Evolutionary conservation across 2,888 invertebrate species (phyloP).

Genomic region (Watsonalla cultraria): DNA sequence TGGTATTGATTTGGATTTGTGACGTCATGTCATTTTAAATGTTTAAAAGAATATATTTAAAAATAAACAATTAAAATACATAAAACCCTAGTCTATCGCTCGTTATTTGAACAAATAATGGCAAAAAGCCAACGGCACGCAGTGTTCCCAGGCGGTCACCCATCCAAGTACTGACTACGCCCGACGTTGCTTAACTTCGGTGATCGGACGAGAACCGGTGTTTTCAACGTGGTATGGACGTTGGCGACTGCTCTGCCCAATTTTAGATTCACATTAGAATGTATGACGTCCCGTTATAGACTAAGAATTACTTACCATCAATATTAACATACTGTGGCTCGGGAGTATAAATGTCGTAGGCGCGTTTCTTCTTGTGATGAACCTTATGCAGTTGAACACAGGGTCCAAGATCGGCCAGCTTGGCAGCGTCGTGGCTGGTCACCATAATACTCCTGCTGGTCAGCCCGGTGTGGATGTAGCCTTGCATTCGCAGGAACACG

Average conservation of each 20-base stretch:
- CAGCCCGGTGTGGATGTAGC: conserved; percentile 66
- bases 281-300: not conserved
- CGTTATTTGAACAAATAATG: not conserved
- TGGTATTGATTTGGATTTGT: not conserved
- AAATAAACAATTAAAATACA: too few relatives aligned
- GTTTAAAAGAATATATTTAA: too few relatives aligned
- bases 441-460: conserved; percentile 63
- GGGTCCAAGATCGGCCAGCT: conserved; percentile 62
- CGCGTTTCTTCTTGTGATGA: conserved; percentile 22
- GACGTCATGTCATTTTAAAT: not conserved
- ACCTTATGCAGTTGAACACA: conserved; percentile 36
- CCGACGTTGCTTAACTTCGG: conserved; percentile 69
- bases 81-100: not conserved
- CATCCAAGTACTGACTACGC: conserved; percentile 68
- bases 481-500: conserved; percentile 68
- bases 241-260: conserved; percentile 28
- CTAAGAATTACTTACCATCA: conserved; percentile 41
- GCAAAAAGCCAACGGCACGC: conserved; percentile 49
- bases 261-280: conserved; percentile 6
- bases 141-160: conserved; percentile 64
- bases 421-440: conserved; percentile 60
- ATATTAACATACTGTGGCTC: conserved; percentile 71
- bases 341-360: conserved; percentile 48
- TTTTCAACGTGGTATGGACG: conserved; percentile 60
- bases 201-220: conserved; percentile 72